Conservation (phyloP, 2,888 invertebrate species). For the Synergus umbraculus region DNA sequence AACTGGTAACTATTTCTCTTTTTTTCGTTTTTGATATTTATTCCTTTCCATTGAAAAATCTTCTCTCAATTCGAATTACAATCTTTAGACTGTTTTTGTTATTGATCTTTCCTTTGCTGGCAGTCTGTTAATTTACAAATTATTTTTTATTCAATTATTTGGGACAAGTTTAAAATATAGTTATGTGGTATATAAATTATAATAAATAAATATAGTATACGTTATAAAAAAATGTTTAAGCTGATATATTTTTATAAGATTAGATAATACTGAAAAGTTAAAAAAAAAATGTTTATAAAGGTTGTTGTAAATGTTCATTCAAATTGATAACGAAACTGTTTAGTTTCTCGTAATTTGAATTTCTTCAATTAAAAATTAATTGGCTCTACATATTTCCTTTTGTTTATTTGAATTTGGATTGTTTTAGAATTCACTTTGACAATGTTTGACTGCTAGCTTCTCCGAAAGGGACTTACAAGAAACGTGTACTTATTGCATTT, state of each 20-base stretch:
- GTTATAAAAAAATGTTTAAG: neutral
- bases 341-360: neutral
- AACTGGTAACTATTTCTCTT: neutral
- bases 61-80: neutral
- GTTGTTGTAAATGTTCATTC: neutral
- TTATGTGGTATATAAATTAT: neutral
- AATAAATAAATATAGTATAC: neutral
- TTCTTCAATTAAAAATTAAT: neutral
- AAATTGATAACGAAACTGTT: neutral
- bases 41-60: neutral
- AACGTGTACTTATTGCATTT: neutral
- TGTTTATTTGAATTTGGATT: neutral
- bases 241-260: neutral
- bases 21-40: neutral
- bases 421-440: neutral
- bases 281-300: neutral
- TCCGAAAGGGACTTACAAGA: neutral
- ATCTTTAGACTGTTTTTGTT: neutral
- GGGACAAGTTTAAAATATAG: neutral
- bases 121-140: neutral
- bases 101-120: neutral
- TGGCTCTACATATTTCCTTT: neutral
- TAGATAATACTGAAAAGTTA: neutral
- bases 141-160: neutral
- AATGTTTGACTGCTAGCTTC: neutral